Conservation (phyloP, 2,888 invertebrate species). For the Leuctra nigra region DNA sequence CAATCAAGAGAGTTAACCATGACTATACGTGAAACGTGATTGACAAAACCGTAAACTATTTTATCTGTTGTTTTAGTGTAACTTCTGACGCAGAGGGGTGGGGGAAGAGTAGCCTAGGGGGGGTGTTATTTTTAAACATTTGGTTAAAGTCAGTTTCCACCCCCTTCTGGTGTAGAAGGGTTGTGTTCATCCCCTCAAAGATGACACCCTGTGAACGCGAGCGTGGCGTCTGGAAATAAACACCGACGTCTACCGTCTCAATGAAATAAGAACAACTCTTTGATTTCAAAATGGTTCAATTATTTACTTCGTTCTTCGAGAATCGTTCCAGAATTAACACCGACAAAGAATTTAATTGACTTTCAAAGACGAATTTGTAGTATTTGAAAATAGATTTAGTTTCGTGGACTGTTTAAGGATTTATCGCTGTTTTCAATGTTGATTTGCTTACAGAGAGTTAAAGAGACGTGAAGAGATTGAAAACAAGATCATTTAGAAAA, state of each 20-base stretch:
- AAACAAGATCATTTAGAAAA: too few species aligned
- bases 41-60: conserved; percentile 5
- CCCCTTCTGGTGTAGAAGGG: conserved; percentile 6
- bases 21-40: background rate
- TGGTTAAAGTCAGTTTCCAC: conserved; percentile 1
- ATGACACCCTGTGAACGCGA: background rate
- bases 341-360: background rate
- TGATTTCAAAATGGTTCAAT: background rate
- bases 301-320: background rate
- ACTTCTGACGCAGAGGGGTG: background rate
- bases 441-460: too few species aligned
- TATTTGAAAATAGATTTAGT: background rate
- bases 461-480: too few species aligned
- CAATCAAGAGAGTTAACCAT: too few species aligned
- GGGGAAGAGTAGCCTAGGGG: background rate
- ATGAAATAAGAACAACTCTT: conserved; percentile 5
- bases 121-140: conserved; percentile 13
- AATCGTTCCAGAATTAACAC: background rate
- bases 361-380: background rate
- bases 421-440: too few species aligned
- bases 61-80: conserved; percentile 6
- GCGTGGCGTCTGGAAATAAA: background rate
- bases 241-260: background rate
- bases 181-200: background rate
- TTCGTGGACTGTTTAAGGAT: too few species aligned